Percentiles rank a stretch among this genome's conserved stretches.
These are phyloP conservation scores for Enteromius treurensis DNA, from an alignment of 2,797 vertebrate species.

Conservation along the genomic window DNA sequence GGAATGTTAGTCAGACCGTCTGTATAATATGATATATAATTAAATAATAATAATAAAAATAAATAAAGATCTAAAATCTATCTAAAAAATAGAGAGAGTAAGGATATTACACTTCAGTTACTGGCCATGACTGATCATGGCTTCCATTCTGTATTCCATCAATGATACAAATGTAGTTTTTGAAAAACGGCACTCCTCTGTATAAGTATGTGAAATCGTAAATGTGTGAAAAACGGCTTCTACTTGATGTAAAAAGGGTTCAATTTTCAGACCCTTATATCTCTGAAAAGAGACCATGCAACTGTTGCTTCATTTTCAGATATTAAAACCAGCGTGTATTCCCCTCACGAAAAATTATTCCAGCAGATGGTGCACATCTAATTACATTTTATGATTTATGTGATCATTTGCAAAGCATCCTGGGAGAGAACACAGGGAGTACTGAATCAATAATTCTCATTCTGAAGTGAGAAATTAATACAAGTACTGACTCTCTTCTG, in stretches of 20 bases:
- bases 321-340: slow-evolving; percentile 52
- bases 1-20: slow-evolving; percentile 69
- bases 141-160: neutral
- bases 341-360: slow-evolving; percentile 50
- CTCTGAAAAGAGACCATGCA: slow-evolving; percentile 27
- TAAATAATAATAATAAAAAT: slow-evolving; percentile 65
- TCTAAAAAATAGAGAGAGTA: slow-evolving; percentile 62
- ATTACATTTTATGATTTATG: slow-evolving; percentile 62
- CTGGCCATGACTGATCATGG: neutral
- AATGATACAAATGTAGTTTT: neutral
- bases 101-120: slow-evolving; percentile 10
- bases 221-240: neutral
- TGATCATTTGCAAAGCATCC: slow-evolving; percentile 61
- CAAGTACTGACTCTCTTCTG: slow-evolving; percentile 49
- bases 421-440: slow-evolving; percentile 53
- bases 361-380: slow-evolving; percentile 61
- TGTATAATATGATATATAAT: slow-evolving; percentile 51
- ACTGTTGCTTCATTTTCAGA: slow-evolving; percentile 47
- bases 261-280: slow-evolving; percentile 58
- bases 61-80: too few species aligned
- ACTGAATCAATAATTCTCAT: slow-evolving; percentile 61
- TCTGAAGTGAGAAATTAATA: slow-evolving; percentile 60
- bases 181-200: neutral
- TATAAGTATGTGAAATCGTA: neutral
- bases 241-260: neutral